These are phyloP conservation scores for Semaprochilodus insignis DNA, from an alignment of 2,797 vertebrate genomes.

Conservation along the genomic window DNA sequence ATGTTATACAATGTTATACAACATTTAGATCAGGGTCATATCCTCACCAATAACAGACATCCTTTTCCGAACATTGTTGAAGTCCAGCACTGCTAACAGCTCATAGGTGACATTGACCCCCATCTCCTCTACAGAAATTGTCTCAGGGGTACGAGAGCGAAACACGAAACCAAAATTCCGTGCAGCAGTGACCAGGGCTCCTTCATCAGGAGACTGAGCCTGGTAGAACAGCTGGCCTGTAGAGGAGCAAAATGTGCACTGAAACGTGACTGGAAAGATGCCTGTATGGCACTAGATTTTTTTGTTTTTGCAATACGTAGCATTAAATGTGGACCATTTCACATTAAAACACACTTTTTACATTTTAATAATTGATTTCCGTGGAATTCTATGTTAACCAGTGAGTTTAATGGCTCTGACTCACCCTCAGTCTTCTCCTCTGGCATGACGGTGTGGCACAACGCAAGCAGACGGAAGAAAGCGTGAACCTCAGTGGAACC, in stretches of 20 bases:
- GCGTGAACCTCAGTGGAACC: conserved; percentile 71
- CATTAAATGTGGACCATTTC: too few species aligned
- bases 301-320: too few species aligned
- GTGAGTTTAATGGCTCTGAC: conserved; percentile 64
- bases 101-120: conserved; percentile 81
- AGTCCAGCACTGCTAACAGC: conserved; percentile 92
- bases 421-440: conserved; percentile 91
- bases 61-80: conserved; percentile 91
- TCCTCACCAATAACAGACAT: conserved; percentile 94
- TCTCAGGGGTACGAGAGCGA: conserved; percentile 85
- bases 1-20: too few species aligned
- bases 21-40: not conserved
- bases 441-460: conserved; percentile 95
- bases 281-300: too few species aligned
- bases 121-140: conserved; percentile 88
- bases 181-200: conserved; percentile 91
- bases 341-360: too few species aligned
- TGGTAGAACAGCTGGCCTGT: conserved; percentile 89
- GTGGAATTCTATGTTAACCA: not conserved
- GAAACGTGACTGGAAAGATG: too few species aligned
- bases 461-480: conserved; percentile 90
- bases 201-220: conserved; percentile 96
- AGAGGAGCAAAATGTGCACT: not conserved
- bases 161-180: conserved; percentile 95
- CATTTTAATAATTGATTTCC: too few species aligned